Conservation (phyloP, 2,888 invertebrate genomes). For the Reticulitermes lucifugus region DNA sequence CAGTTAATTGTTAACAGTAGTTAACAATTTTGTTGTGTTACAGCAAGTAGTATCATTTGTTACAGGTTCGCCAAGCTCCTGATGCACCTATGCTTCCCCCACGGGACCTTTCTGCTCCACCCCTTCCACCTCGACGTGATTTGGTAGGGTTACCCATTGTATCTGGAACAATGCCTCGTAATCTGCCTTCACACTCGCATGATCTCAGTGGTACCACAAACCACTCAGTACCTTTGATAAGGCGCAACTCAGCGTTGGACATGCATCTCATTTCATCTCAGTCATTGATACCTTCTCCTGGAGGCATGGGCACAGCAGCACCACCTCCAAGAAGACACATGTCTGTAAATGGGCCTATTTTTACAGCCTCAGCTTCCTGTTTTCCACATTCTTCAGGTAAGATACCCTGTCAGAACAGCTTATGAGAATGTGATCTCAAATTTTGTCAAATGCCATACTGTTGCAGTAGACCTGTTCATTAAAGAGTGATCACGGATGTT, state of each 20-base stretch:
- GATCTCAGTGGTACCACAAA: slow-evolving; percentile 57
- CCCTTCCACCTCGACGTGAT: slow-evolving; percentile 71
- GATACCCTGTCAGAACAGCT: neutral
- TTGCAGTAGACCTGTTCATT: too few relatives aligned
- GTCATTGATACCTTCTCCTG: slow-evolving; percentile 50
- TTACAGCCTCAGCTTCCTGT: slow-evolving; percentile 3
- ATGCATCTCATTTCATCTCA: slow-evolving; percentile 41
- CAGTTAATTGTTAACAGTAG: too few relatives aligned
- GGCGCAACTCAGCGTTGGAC: slow-evolving; percentile 67
- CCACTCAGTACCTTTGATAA: slow-evolving; percentile 59
- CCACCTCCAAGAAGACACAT: slow-evolving; percentile 56
- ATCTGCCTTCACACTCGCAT: slow-evolving; percentile 36
- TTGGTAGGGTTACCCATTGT: slow-evolving; percentile 60
- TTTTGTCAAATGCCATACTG: too few relatives aligned
- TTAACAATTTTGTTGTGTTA: too few relatives aligned
- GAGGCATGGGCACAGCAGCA: slow-evolving; percentile 52
- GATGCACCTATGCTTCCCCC: slow-evolving; percentile 79
- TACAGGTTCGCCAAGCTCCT: slow-evolving; percentile 71
- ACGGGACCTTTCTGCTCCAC: slow-evolving; percentile 73
- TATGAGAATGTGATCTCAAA: too few relatives aligned
- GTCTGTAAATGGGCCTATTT: slow-evolving; percentile 58
- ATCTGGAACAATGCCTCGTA: slow-evolving; percentile 57
- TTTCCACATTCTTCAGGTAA: slow-evolving; percentile 23
- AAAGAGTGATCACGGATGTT: too few relatives aligned
- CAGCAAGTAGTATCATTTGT: slow-evolving; percentile 32